These are phyloP conservation scores for Danio choprae DNA, from an alignment of 2,797 vertebrate genomes.

Conservation along the genomic window DNA sequence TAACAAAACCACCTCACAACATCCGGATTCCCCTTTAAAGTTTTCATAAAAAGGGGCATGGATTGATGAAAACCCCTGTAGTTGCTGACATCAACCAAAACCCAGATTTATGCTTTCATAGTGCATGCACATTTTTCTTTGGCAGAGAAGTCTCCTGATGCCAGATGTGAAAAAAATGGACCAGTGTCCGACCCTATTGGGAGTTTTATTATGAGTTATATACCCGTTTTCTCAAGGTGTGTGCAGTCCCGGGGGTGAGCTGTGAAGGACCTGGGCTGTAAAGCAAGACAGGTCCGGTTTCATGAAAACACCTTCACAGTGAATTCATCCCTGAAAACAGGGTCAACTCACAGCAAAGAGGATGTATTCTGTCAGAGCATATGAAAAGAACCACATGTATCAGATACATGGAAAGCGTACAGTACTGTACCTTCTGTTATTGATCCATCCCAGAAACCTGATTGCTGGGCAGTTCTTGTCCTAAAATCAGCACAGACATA, in stretches of 20 bases:
- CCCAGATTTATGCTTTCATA: constrained; percentile 62
- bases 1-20: constrained; percentile 62
- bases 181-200: constrained; percentile 58
- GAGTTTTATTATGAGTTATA: constrained; percentile 68
- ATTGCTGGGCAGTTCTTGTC: not conserved
- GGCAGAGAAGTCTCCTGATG: constrained; percentile 33
- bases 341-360: constrained; percentile 16
- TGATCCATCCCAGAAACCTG: not conserved
- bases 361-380: not conserved
- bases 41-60: constrained; percentile 64
- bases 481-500: not conserved
- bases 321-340: constrained; percentile 48
- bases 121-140: constrained; percentile 65
- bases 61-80: constrained; percentile 35
- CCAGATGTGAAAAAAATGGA: constrained; percentile 47
- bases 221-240: constrained; percentile 73
- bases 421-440: not conserved
- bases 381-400: not conserved
- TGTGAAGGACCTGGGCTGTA: constrained; percentile 52
- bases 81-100: constrained; percentile 60
- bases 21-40: constrained; percentile 66
- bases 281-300: constrained; percentile 66
- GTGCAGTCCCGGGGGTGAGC: constrained; percentile 66
- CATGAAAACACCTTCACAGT: constrained; percentile 50
- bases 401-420: not conserved